Percentiles rank a stretch among this genome's conserved stretches.
Conservation (phyloP, 1,140 invertebrate species). For the Dreissena rostriformis region DNA sequence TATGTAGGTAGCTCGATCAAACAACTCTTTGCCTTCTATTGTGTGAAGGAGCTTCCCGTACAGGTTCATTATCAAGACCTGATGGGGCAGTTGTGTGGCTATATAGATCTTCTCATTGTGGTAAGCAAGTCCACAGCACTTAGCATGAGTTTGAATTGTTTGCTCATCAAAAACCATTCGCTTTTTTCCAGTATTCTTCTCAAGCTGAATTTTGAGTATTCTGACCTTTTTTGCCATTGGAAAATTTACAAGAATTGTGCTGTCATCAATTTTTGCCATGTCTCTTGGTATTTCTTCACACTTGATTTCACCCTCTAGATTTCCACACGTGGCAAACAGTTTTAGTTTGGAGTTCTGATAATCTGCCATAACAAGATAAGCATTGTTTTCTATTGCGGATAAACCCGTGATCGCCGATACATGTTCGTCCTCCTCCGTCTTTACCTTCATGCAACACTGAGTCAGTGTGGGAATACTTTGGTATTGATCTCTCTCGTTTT, state of each 20-base stretch:
- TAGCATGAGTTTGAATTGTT: conserved; percentile 19
- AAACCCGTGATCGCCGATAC: conserved; percentile 10
- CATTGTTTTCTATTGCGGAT: conserved; percentile 2
- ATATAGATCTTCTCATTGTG: conserved; percentile 17
- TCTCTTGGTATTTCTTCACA: conserved; percentile 27
- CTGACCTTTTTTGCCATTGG: conserved; percentile 8
- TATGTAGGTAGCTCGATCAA: conserved; percentile 37
- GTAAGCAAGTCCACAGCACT: conserved; percentile 34
- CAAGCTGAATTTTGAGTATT: background rate
- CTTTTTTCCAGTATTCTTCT: background rate
- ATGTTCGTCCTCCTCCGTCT: background rate
- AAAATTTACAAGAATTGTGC: conserved; percentile 26
- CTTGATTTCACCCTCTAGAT: background rate
- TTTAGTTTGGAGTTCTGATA: conserved; percentile 24
- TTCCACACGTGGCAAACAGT: conserved; percentile 29
- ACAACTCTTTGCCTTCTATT: conserved; percentile 13
- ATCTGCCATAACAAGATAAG: conserved; percentile 18
- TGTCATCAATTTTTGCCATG: conserved; percentile 11
- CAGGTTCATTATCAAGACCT: conserved; percentile 11
- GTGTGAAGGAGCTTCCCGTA: background rate
- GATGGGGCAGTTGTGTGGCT: conserved; percentile 31
- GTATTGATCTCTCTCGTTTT: background rate
- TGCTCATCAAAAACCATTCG: background rate
- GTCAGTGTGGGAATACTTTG: background rate
- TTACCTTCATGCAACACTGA: conserved; percentile 26